Conservation (phyloP, 2,797 vertebrate species). For the Heterohyrax brucei region DNA sequence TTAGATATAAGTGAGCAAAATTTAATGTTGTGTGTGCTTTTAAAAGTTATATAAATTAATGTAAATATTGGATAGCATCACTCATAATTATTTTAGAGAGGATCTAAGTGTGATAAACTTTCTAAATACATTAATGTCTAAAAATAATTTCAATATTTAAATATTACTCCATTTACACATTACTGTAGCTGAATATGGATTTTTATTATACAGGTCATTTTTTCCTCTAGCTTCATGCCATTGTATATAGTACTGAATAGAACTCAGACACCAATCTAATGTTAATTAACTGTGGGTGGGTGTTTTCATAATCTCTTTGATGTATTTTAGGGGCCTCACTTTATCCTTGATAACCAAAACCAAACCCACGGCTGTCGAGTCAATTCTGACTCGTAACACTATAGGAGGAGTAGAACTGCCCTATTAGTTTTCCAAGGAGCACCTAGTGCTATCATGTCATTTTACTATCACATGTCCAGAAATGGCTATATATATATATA, state of each 20-base stretch:
- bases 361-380: too few relatives aligned
- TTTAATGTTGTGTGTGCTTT: not conserved
- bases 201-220: not conserved
- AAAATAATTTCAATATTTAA: not conserved
- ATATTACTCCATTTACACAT: not conserved
- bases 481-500: not conserved
- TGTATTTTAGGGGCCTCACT: not conserved
- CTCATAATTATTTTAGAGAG: not conserved
- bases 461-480: not conserved
- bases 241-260: not conserved
- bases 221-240: not conserved
- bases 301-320: not conserved
- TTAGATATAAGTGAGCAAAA: not conserved
- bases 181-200: not conserved
- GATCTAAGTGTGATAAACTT: not conserved
- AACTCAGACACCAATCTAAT: not conserved
- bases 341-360: not conserved
- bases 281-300: not conserved
- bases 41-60: not conserved
- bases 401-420: too few relatives aligned
- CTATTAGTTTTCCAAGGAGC: too few relatives aligned
- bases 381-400: too few relatives aligned
- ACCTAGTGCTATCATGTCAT: not conserved
- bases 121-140: not conserved
- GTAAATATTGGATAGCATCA: not conserved